Conservation (phyloP, 2,888 invertebrate species). For the Eupithecia vulgata region DNA sequence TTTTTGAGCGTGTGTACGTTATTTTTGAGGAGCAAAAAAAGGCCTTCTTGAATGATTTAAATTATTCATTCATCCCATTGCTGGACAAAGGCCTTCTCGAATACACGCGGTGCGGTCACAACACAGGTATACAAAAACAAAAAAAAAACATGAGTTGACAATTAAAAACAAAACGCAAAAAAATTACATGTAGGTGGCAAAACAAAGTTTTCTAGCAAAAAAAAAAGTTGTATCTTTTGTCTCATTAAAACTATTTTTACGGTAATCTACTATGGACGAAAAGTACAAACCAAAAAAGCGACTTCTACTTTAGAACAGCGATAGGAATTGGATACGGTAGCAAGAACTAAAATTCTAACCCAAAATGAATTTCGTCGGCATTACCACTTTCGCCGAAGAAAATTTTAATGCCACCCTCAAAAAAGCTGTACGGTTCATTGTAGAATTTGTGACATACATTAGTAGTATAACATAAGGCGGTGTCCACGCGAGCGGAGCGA, state of each 20-base stretch:
- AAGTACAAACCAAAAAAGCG: not conserved
- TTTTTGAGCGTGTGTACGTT: not conserved
- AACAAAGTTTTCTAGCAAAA: no score
- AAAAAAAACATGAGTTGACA: no score
- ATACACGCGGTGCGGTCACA: no score
- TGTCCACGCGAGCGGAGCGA: constrained; percentile 66
- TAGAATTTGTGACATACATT: constrained; percentile 23
- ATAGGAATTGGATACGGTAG: no score
- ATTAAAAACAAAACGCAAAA: no score
- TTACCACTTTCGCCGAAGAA: not conserved
- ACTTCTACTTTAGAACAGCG: not conserved
- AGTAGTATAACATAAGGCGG: constrained; percentile 65
- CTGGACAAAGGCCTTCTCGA: no score
- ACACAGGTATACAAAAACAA: no score
- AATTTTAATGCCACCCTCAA: not conserved
- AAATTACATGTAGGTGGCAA: no score
- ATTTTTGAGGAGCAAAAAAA: not conserved
- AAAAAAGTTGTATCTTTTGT: no score
- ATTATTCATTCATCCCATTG: no score
- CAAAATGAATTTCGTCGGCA: not conserved
- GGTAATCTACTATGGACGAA: not conserved
- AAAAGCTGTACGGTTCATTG: not conserved
- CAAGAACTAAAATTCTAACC: no score
- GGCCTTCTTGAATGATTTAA: not conserved
- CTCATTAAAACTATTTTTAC: not conserved